phyloP scores from a whole-genome alignment of 2,797 vertebrate genomes.

The Aythya fuligula region DNA sequence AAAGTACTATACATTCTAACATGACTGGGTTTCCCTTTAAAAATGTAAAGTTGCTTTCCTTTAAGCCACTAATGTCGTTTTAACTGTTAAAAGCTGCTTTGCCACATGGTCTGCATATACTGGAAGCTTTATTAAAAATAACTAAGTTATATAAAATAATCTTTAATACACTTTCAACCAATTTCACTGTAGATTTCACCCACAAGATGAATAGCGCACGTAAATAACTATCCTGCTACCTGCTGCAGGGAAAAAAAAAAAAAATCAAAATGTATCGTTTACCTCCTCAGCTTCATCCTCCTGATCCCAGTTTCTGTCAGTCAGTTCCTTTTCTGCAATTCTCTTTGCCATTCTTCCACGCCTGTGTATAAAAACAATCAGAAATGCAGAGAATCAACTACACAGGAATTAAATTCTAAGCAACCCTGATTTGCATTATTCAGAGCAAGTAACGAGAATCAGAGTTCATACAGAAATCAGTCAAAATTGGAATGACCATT shows the following conservation, averaged over 20 bases:
- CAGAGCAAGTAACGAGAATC: background rate
- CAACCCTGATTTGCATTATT: background rate
- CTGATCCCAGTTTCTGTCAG: conserved; percentile 97
- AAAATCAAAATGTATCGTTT: background rate
- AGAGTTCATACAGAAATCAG: background rate
- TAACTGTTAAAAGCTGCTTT: background rate
- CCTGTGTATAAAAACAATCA: background rate
- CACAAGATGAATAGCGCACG: background rate
- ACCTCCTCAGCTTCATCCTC: conserved; percentile 97
- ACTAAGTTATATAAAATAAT: background rate
- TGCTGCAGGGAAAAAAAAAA: background rate
- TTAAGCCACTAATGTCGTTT: background rate
- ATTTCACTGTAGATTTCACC: background rate
- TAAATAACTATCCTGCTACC: background rate
- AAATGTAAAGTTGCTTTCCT: background rate
- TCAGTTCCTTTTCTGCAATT: conserved; percentile 95
- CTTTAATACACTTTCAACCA: background rate
- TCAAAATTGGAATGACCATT: background rate
- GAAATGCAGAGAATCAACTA: background rate
- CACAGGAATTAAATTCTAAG: background rate
- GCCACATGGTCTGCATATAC: rapidly evolving
- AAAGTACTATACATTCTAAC: background rate
- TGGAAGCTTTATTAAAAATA: background rate
- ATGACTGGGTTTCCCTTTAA: background rate
- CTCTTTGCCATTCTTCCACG: conserved; percentile 91